These are phyloP conservation scores for Capromys pilorides DNA, from an alignment of 2,797 vertebrate genomes.

Conservation along the genomic window DNA sequence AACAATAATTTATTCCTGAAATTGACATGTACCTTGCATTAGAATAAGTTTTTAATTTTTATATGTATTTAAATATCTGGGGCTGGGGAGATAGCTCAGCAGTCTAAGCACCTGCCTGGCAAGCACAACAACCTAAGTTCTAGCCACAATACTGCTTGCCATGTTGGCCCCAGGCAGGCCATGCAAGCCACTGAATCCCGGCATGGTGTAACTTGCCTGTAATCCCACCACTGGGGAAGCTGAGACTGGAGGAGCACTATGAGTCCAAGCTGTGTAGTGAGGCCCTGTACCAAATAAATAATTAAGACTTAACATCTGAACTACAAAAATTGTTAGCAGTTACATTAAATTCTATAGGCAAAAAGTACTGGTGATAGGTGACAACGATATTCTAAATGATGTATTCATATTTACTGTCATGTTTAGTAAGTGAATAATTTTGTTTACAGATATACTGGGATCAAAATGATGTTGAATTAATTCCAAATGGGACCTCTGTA, in stretches of 20 bases:
- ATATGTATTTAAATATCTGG: conserved; percentile 1
- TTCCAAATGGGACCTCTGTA: conserved; percentile 73
- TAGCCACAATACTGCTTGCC: too few species aligned
- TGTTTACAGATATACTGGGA: conserved; percentile 81
- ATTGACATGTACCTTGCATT: neutral
- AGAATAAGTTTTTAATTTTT: neutral
- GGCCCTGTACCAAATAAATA: too few species aligned
- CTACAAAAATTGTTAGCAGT: neutral
- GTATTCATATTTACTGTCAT: conserved; percentile 28
- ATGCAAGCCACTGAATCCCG: too few species aligned
- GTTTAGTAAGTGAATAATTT: conserved; percentile 46
- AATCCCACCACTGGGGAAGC: too few species aligned
- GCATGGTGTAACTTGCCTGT: too few species aligned
- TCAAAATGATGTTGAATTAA: conserved; percentile 66
- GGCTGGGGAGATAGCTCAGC: too few species aligned
- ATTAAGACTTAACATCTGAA: neutral
- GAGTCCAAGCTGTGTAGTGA: too few species aligned
- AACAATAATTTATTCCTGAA: conserved; percentile 9
- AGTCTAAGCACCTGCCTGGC: too few species aligned
- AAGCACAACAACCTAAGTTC: too few species aligned
- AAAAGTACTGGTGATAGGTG: neutral
- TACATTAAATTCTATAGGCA: conserved; percentile 22
- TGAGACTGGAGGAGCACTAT: too few species aligned
- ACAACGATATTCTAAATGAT: neutral
- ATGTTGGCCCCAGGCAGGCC: too few species aligned